These are phyloP conservation scores for Phenacoccus solenopsis DNA, from an alignment of 1,140 invertebrate genomes.

Conservation along the genomic window DNA sequence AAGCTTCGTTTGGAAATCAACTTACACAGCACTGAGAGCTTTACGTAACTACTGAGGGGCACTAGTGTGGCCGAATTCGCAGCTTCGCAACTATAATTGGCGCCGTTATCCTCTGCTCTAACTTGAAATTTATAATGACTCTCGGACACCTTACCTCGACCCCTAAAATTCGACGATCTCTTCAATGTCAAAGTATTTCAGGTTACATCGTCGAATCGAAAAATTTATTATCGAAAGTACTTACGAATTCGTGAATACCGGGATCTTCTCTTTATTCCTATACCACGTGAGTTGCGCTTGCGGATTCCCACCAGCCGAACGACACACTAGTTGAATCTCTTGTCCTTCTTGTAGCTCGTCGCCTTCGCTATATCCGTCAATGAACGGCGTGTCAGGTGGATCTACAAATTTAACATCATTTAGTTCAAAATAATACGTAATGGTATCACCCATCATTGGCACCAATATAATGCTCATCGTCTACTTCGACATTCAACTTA, in stretches of 20 bases:
- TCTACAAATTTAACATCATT: no score
- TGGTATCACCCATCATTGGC: no score
- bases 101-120: conserved; percentile 79
- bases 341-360: conserved; percentile 77
- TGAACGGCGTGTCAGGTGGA: conserved; percentile 81
- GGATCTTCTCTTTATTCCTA: conserved; percentile 74
- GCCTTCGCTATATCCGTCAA: conserved; percentile 74
- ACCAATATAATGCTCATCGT: no score
- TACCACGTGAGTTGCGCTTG: conserved; percentile 89
- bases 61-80: conserved; percentile 75
- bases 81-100: conserved; percentile 81
- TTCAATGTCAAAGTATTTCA: no score
- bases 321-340: conserved; percentile 73
- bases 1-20: conserved; percentile 29
- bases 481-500: no score
- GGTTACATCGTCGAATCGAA: no score
- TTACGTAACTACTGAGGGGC: conserved; percentile 68
- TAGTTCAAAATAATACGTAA: no score
- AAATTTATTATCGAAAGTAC: not conserved
- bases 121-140: conserved; percentile 76
- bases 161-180: conserved; percentile 48
- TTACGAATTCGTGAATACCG: not conserved
- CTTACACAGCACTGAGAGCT: conserved; percentile 86
- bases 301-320: conserved; percentile 87
- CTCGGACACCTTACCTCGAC: conserved; percentile 64